Conservation (phyloP, 2,888 invertebrate species). For the Agrotis ipsilon region DNA sequence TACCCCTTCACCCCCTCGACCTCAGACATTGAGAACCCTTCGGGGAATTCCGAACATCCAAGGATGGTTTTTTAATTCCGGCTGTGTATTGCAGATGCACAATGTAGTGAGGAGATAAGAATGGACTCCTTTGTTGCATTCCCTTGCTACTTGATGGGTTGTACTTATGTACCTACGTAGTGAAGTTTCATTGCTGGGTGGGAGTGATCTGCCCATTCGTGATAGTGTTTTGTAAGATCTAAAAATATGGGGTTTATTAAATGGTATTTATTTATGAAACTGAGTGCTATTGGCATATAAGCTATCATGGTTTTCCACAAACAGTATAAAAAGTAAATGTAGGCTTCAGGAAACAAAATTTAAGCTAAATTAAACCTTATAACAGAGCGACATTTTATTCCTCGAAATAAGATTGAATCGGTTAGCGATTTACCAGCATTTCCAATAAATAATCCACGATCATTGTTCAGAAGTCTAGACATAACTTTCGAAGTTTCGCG, state of each 20-base stretch:
- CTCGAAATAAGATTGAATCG: conserved; percentile 35
- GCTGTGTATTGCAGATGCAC: conserved; percentile 78
- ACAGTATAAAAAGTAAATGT: neutral
- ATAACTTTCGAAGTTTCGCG: conserved; percentile 46
- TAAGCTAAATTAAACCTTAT: conserved; percentile 2
- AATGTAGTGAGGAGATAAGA: conserved; percentile 77
- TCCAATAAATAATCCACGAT: conserved; percentile 50
- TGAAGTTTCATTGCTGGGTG: conserved; percentile 39
- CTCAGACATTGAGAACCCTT: conserved; percentile 74
- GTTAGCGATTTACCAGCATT: conserved; percentile 13
- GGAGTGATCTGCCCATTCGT: conserved; percentile 36
- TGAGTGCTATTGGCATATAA: neutral
- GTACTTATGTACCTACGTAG: conserved; percentile 19
- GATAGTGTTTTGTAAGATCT: conserved; percentile 48
- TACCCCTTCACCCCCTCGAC: conserved; percentile 69
- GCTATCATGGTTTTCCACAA: neutral
- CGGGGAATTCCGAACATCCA: conserved; percentile 77
- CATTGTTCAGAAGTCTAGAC: conserved; percentile 56
- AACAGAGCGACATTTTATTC: conserved; percentile 2
- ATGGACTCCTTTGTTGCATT: conserved; percentile 72
- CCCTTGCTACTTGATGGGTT: conserved; percentile 61
- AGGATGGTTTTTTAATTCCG: conserved; percentile 82
- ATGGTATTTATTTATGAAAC: neutral
- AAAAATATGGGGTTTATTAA: neutral
- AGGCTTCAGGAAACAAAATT: conserved; percentile 7